These are phyloP conservation scores for Mus caroli DNA, from an alignment of 2,797 vertebrate genomes.

Conservation along the genomic window DNA sequence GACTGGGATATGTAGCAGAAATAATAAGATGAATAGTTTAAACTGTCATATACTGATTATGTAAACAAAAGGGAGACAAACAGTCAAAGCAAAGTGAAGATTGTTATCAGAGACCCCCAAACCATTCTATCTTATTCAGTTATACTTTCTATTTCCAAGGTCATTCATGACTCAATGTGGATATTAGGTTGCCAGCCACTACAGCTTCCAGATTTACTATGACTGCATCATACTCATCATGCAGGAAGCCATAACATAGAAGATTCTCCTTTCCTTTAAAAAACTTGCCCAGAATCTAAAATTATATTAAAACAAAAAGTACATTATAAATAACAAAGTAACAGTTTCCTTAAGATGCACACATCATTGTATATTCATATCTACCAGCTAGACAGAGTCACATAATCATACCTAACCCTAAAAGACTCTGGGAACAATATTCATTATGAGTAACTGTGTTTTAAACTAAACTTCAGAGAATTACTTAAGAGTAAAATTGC, in stretches of 20 bases:
- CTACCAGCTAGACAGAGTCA: background rate
- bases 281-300: background rate
- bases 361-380: background rate
- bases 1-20: background rate
- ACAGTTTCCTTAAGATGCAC: background rate
- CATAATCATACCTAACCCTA: background rate
- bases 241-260: background rate
- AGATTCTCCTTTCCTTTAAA: background rate
- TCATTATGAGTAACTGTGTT: background rate
- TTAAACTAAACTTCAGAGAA: conserved; percentile 15
- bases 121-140: background rate
- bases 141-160: conserved; percentile 24
- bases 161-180: background rate
- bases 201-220: background rate
- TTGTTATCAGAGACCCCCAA: background rate
- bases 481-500: background rate
- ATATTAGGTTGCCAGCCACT: background rate
- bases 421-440: background rate
- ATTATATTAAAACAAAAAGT: conserved; percentile 7
- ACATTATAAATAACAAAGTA: conserved; percentile 30
- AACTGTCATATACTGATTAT: background rate
- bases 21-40: background rate
- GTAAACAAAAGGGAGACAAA: background rate
- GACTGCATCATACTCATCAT: background rate
- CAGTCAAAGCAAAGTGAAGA: background rate